phyloP scores from a whole-genome alignment of 2,113 vertebrate species.

The Australoheros scitulus region DNA sequence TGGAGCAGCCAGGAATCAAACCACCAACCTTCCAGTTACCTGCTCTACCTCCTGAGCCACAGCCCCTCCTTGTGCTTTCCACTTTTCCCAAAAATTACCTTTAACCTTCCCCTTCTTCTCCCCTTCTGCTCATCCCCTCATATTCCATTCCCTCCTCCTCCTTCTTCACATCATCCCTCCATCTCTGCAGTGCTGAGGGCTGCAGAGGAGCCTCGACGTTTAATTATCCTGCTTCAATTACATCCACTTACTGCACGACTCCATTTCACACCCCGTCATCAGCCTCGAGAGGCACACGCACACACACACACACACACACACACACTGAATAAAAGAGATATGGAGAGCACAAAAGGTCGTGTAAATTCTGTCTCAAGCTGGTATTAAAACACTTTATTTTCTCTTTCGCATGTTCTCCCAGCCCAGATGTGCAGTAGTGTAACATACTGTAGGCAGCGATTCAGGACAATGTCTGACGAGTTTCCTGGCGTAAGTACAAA shows the following conservation, averaged over 20 bases:
- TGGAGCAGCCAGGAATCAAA: too few species aligned
- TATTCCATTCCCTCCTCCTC: neutral
- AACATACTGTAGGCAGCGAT: neutral
- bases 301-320: conserved; percentile 2
- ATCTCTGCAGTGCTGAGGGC: conserved; percentile 4
- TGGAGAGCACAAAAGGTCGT: neutral
- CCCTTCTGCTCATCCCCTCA: neutral
- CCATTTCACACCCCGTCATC: conserved; percentile 3
- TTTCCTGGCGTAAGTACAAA: neutral
- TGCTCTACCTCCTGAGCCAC: too few species aligned
- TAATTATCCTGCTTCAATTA: conserved; percentile 17
- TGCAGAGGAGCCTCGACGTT: neutral
- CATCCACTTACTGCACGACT: conserved; percentile 3
- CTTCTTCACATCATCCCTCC: neutral
- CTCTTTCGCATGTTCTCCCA: neutral
- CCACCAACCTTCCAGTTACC: too few species aligned
- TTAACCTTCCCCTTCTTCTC: neutral
- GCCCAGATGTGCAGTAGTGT: neutral
- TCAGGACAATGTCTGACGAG: neutral
- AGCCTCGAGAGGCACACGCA: neutral
- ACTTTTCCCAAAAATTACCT: neutral
- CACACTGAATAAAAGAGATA: conserved; percentile 1
- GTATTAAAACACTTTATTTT: neutral
- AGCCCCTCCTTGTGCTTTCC: neutral
- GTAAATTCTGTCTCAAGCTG: neutral